phyloP scores from a whole-genome alignment of 2,797 vertebrate genomes.

The Parambassis ranga region DNA sequence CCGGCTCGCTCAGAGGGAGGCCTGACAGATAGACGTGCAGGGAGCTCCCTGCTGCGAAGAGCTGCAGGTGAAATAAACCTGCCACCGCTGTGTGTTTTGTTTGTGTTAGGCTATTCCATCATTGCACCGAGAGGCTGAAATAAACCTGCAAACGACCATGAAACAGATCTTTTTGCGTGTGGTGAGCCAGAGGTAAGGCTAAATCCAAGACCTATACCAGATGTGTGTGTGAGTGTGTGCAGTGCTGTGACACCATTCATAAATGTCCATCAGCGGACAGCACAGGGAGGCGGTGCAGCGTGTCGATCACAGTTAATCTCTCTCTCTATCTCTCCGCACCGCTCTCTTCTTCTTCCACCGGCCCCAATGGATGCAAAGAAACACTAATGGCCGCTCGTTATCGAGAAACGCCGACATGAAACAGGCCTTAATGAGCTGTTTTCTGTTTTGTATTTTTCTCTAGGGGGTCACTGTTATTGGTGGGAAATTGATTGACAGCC shows the following conservation, averaged over 20 bases:
- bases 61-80: slow-evolving; percentile 35
- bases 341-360: slow-evolving; percentile 29
- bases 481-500: slow-evolving; percentile 76
- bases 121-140: slow-evolving; percentile 36
- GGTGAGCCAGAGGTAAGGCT: neutral
- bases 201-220: neutral
- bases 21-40: slow-evolving; percentile 63
- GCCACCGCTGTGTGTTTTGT: neutral
- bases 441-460: slow-evolving; percentile 63
- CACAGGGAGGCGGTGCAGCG: slow-evolving; percentile 38
- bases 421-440: slow-evolving; percentile 74
- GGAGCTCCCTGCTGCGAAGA: slow-evolving; percentile 29
- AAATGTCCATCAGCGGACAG: slow-evolving; percentile 68
- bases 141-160: slow-evolving; percentile 18
- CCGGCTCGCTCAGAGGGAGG: slow-evolving; percentile 40
- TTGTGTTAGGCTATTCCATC: slow-evolving; percentile 10
- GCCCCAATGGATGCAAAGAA: slow-evolving; percentile 54
- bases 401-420: slow-evolving; percentile 68
- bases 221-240: neutral
- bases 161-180: neutral
- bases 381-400: slow-evolving; percentile 75
- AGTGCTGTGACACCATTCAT: slow-evolving; percentile 48
- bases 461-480: slow-evolving; percentile 66
- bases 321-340: slow-evolving; percentile 19
- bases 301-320: slow-evolving; percentile 67